Conservation (phyloP, 1,140 invertebrate species). For the Drosophila tristis region DNA sequence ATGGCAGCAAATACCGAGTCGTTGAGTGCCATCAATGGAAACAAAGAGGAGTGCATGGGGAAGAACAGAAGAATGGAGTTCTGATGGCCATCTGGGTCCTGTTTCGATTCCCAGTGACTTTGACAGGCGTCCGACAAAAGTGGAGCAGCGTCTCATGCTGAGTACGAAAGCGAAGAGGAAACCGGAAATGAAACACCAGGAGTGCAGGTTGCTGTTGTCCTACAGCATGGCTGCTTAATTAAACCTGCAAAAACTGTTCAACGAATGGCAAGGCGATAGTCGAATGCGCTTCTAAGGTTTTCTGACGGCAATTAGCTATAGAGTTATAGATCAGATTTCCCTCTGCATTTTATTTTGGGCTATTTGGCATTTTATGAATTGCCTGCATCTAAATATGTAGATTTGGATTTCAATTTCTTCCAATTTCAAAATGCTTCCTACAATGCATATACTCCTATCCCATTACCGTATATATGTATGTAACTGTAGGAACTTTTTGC, state of each 20-base stretch:
- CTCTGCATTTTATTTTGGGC: not conserved
- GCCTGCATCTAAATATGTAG: too few relatives aligned
- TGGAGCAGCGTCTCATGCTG: conserved; percentile 14
- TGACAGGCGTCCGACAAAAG: conserved; percentile 50
- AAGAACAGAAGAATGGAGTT: conserved; percentile 25
- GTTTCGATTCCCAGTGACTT: conserved; percentile 45
- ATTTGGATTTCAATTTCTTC: too few relatives aligned
- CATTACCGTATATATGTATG: too few relatives aligned
- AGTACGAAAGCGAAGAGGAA: conserved; percentile 10
- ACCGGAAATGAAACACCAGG: conserved; percentile 12
- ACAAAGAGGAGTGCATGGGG: conserved; percentile 27
- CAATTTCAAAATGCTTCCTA: not conserved
- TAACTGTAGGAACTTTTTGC: conserved; percentile 12
- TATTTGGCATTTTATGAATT: too few relatives aligned
- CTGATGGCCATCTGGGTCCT: conserved; percentile 44
- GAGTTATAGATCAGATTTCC: too few relatives aligned
- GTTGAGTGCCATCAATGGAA: conserved; percentile 27
- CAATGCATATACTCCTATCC: not conserved
- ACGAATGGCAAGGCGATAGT: not conserved
- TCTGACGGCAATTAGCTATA: not conserved
- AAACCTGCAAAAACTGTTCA: not conserved
- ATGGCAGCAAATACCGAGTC: not conserved
- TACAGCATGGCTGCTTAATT: conserved; percentile 21
- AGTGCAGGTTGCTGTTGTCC: conserved; percentile 35
- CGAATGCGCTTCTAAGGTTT: conserved; percentile 23